Evolutionary conservation across 1,140 invertebrate genomes (phyloP).

Genomic region (Drosophila nigrodunni): DNA sequence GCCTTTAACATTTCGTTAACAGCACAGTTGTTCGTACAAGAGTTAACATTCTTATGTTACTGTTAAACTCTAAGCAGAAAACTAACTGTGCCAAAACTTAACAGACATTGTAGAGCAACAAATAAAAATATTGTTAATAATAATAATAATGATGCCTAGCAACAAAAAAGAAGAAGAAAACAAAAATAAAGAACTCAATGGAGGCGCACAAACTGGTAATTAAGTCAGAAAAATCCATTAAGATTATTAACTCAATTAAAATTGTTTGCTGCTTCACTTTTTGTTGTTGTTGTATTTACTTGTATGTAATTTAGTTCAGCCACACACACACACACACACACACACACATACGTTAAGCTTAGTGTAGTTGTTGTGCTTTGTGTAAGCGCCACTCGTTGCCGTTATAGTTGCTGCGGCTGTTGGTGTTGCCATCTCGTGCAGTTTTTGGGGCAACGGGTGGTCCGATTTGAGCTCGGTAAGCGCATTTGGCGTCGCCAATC

Average conservation of each 20-base stretch:
- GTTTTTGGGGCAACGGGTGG: constrained; percentile 55
- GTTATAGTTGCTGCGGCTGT: constrained; percentile 32
- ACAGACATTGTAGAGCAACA: constrained; percentile 1
- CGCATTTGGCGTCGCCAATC: constrained; percentile 62
- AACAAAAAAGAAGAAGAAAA: background rate
- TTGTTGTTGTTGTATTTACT: constrained; percentile 14
- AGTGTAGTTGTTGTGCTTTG: background rate
- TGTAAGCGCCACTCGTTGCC: constrained; percentile 59
- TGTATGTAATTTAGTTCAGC: constrained; percentile 60
- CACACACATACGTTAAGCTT: background rate
- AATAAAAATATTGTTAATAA: constrained; percentile 5
- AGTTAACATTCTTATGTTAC: background rate
- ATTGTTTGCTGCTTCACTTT: constrained; percentile 62
- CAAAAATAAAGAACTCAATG: constrained; percentile 24
- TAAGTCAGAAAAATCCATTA: constrained; percentile 73
- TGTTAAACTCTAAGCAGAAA: background rate
- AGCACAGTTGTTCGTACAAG: background rate
- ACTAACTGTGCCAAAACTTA: constrained; percentile 37
- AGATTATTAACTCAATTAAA: constrained; percentile 77
- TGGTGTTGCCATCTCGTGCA: constrained; percentile 33
- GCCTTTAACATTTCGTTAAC: too few species aligned
- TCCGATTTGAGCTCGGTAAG: constrained; percentile 55
- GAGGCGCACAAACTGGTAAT: constrained; percentile 51
- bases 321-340: constrained; percentile 15
- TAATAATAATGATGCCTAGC: constrained; percentile 7